A percentile compares a stretch with the other conserved stretches of the same genome.
Conservation (phyloP, 2,888 invertebrate species). For the Agrochola litura region DNA sequence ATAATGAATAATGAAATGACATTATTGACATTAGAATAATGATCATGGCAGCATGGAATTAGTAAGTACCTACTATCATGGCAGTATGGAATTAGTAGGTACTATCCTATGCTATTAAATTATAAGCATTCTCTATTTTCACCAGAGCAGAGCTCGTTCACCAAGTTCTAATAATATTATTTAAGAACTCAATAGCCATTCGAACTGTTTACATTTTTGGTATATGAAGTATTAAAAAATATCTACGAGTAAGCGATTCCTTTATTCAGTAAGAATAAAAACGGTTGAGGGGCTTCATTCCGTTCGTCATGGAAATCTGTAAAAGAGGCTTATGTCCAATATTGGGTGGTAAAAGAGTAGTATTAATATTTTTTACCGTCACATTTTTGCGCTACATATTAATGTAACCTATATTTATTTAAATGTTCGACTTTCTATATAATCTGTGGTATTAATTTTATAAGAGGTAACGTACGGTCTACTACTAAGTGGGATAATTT, state of each 20-base stretch:
- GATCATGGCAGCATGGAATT: too few relatives aligned
- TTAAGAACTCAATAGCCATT: background rate
- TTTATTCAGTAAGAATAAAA: background rate
- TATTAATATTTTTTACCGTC: background rate
- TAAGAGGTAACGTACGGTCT: too few relatives aligned
- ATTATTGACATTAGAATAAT: too few relatives aligned
- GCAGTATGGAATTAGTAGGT: too few relatives aligned
- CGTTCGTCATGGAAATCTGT: background rate
- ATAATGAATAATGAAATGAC: too few relatives aligned
- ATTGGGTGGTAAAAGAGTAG: background rate
- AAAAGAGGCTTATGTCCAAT: background rate
- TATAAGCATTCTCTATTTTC: too few relatives aligned
- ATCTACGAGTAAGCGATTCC: background rate
- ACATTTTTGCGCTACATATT: background rate
- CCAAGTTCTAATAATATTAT: background rate
- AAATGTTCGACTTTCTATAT: background rate
- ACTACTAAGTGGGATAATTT: too few relatives aligned
- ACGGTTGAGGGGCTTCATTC: background rate
- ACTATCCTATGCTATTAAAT: too few relatives aligned
- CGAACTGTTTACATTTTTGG: background rate
- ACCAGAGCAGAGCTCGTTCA: too few relatives aligned
- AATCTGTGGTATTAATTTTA: background rate
- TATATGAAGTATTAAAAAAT: background rate
- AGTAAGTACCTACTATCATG: too few relatives aligned
- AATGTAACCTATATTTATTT: background rate